A percentile compares a stretch with the other conserved stretches of the same genome.
phyloP scores from a whole-genome alignment of 2,113 vertebrate species.

The Macrotus californicus region DNA sequence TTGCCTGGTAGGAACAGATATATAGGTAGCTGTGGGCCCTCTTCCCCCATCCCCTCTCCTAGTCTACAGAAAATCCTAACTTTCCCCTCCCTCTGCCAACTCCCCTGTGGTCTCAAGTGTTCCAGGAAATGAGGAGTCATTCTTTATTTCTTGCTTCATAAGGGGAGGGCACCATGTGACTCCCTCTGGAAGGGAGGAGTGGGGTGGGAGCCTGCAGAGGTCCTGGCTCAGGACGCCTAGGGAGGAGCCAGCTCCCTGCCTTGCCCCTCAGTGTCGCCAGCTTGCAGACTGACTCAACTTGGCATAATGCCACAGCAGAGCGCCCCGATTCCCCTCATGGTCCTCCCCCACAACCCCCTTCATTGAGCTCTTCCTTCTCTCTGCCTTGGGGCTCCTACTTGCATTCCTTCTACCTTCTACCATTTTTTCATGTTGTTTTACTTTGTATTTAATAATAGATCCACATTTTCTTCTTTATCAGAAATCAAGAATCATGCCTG shows the following conservation, averaged over 20 bases:
- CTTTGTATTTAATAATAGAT: slow-evolving; percentile 42
- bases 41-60: not conserved
- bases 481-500: slow-evolving; percentile 18
- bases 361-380: not conserved
- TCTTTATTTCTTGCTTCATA: slow-evolving; percentile 19
- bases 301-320: not conserved
- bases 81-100: slow-evolving; percentile 33
- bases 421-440: not conserved
- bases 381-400: not conserved
- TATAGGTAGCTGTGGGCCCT: not conserved
- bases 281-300: not conserved
- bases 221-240: not conserved
- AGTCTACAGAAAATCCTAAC: not conserved
- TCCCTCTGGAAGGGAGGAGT: not conserved
- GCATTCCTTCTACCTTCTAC: slow-evolving; percentile 34
- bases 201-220: not conserved
- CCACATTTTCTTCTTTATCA: slow-evolving; percentile 38
- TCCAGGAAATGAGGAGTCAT: slow-evolving; percentile 49
- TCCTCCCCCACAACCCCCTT: not conserved
- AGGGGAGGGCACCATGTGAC: not conserved
- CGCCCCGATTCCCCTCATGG: accelerated
- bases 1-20: not conserved
- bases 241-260: not conserved
- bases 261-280: not conserved
- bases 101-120: slow-evolving; percentile 30